Evolutionary conservation across 2,797 vertebrate species (phyloP), one percentile per base, ranked within the genome.

Genomic region (Percopsis omiscomaycus): DNA sequence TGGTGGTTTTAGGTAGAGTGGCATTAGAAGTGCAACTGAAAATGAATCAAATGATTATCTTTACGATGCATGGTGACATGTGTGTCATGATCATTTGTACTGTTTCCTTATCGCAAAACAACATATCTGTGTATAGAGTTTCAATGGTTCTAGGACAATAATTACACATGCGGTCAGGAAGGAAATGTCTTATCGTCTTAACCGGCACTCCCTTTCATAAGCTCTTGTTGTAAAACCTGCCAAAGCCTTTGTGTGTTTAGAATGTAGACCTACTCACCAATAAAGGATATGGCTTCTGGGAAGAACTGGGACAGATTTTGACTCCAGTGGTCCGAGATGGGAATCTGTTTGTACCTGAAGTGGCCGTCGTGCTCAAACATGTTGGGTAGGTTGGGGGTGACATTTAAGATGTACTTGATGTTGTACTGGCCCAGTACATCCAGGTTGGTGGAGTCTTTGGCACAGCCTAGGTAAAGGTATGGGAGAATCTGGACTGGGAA

Each of bases 261-360:
- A 14, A 55, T 49, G 30, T 14, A 55, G n/a, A 56, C 5, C 45
- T 22, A 83, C 96, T 97, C 84, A 99, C 98, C 98, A 87, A 99
- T 99, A 78, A 99, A 99, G 60, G 96, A 95, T 89, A 99, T 99
- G 69, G 98, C 98, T 84, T 99, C 98, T 9, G 98, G 98, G 75
- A 99, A 99, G 90, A 99, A 99, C 91, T 98, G 97, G 16, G 98
- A 98, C 74, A 99, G 89, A 78, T 99, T 99, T 88, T 99, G 96
- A 87, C 98, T 99, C 98, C 98, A 99, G 89, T 99, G 98, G 87
- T 99, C 98, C 42, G 98, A 98, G 86, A 99, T 98, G 3, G 98
- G 98, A 77, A 99, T 99, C 91, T 99, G 96, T 82, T 99, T 99
- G 92, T 99, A 99, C 85, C 96, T 96, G 88, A 99, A 99, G 83